Conservation (phyloP, 2,797 vertebrate species). For the Ctenopoma kingsleyae region DNA sequence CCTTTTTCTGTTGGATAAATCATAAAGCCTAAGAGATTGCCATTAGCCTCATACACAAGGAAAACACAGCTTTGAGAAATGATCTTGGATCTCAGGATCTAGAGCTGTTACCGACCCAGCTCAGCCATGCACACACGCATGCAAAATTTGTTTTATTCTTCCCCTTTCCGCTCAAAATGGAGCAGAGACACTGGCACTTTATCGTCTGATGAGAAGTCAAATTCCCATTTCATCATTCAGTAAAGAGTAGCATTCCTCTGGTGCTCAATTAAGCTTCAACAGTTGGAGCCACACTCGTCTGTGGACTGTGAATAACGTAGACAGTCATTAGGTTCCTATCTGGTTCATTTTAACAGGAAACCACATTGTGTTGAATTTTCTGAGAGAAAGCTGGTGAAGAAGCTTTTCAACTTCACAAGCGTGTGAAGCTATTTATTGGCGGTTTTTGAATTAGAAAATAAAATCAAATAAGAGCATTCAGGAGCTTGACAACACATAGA, state of each 20-base stretch:
- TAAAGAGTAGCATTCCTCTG: slow-evolving; percentile 54
- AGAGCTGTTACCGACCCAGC: slow-evolving; percentile 66
- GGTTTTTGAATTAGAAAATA: neutral
- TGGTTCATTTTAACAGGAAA: slow-evolving; percentile 42
- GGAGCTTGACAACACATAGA: slow-evolving; percentile 16
- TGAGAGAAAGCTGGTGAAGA: slow-evolving; percentile 15
- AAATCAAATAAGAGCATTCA: neutral
- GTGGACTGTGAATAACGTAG: slow-evolving; percentile 54
- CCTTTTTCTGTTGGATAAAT: slow-evolving; percentile 85
- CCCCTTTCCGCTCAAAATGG: slow-evolving; percentile 31
- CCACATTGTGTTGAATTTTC: slow-evolving; percentile 28
- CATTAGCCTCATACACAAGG: slow-evolving; percentile 60
- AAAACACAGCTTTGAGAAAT: slow-evolving; percentile 78
- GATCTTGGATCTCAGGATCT: slow-evolving; percentile 62
- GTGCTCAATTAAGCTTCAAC: slow-evolving; percentile 68
- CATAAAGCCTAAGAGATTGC: slow-evolving; percentile 68
- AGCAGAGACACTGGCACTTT: slow-evolving; percentile 26
- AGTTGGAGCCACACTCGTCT: slow-evolving; percentile 42
- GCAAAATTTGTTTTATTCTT: slow-evolving; percentile 34
- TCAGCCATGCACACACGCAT: slow-evolving; percentile 19
- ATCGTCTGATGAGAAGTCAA: slow-evolving; percentile 56
- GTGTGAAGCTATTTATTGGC: slow-evolving; percentile 1
- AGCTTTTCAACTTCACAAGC: slow-evolving; percentile 17
- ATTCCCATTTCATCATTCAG: slow-evolving; percentile 65
- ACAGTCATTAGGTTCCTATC: slow-evolving; percentile 50